Base-by-base conservation (phyloP, 2,797 vertebrate species). In the Dromococcyx pavoninus region DNA sequence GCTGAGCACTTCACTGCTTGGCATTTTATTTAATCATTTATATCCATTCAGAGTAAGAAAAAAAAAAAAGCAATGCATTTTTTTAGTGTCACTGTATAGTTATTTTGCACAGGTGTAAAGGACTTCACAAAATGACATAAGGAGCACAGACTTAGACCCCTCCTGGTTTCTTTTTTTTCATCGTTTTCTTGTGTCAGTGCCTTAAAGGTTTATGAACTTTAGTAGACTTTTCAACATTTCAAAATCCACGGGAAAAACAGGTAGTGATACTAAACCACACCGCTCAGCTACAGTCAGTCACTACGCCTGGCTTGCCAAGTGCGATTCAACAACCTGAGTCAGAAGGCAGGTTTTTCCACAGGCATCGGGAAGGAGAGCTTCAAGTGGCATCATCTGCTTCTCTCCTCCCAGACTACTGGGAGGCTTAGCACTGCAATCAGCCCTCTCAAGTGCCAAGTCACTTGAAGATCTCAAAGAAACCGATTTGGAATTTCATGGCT, bases 1-100 rank as follows among this genome's bases (percentile, higher is more conserved):
- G 67, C 78, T 58, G 80, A 85, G 93, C 86, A 53, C 78, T 93
- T 37, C 74, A 24, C 32, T n/a, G 39, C 48, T 35, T 71, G 77
- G 64, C 50, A 85, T 76, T 92, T 89, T 87, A 64, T 70, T 88
- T 71, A 62, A 93, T 91, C 60, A 30, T 35, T 89, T 67, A 79
- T 32, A 87, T 69, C 51, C 33, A 25, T 17, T 60, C 74, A 84
- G 88, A 95, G 62, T 39, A 70, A 88, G 64, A 58, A 91, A 92
- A 69, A 41, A 41, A 87, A 92, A 87, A n/a, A 51, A 10, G 33
- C 80, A 87, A 22, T 1, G 4, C 25, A 56, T 85, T 82, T 65
- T 27, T 23, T 61, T 50, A 78, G 35, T 18, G 11, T 64, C 25
- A 57, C 37, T 53, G 79, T 48, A 90, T 14, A 78, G 39, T 62